These are phyloP conservation scores for Calephelis virginiensis DNA, from an alignment of 1,140 invertebrate species.

Conservation along the genomic window DNA sequence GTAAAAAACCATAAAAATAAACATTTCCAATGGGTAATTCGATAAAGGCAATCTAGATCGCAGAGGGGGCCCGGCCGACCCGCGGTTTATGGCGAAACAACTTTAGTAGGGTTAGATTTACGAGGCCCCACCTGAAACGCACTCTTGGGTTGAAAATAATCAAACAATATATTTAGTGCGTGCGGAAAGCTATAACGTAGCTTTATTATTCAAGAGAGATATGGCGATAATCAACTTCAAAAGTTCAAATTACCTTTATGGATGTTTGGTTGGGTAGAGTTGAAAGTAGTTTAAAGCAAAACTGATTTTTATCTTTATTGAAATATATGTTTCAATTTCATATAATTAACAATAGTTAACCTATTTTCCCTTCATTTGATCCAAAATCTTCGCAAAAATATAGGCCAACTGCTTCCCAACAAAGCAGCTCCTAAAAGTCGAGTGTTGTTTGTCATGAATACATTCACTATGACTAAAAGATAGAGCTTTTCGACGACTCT, in stretches of 20 bases:
- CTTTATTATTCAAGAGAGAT: neutral
- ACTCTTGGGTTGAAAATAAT: slow-evolving; percentile 29
- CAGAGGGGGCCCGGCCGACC: slow-evolving; percentile 40
- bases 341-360: too few species aligned
- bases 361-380: too few species aligned
- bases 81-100: slow-evolving; percentile 54
- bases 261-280: too few species aligned
- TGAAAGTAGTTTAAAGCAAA: too few species aligned
- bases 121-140: slow-evolving; percentile 41
- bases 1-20: slow-evolving; percentile 43
- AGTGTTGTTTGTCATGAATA: too few species aligned
- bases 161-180: slow-evolving; percentile 27
- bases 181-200: slow-evolving; percentile 17
- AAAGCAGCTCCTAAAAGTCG: too few species aligned
- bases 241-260: slow-evolving; percentile 3
- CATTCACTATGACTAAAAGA: too few species aligned
- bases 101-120: slow-evolving; percentile 58
- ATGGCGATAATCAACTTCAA: slow-evolving; percentile 7
- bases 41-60: slow-evolving; percentile 63
- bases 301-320: too few species aligned
- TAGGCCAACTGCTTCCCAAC: too few species aligned
- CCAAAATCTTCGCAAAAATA: too few species aligned
- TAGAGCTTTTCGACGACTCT: too few species aligned
- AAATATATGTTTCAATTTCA: too few species aligned
- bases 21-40: slow-evolving; percentile 48